Base-by-base conservation (phyloP, 2,888 invertebrate species). In the Trimorus sp. region DNA sequence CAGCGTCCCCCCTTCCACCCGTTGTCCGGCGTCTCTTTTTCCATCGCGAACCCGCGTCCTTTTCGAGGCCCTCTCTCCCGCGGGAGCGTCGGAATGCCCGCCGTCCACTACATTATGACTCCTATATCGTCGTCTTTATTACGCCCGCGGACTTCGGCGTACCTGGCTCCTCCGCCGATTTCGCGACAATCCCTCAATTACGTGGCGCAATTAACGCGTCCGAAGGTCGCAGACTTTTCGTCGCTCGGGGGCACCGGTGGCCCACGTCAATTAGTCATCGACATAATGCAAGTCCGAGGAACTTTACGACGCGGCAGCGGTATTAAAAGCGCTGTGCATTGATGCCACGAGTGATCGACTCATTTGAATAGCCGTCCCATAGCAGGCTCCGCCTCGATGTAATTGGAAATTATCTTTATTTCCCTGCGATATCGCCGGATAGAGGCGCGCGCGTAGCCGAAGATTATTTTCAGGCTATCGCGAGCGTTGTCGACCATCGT, bases 91-190 rank as follows among this genome's bases (percentile, higher is more conserved):
- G 90, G 90, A 90, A 90, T 90, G 90, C 88, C 86, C 88, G 89
- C 88, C 88, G 88, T 89, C 89, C 88, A 89, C 88, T 91, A 91
- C 89, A 89, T 91, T 91, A 91, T 89, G 90, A 90, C 89, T 89
- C 89, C 87, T 91, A 91, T 90, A 91, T 91, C 89, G 90, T 87
- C 89, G 89, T 91, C 90, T 91, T 91, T 91, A 91, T 91, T 91
- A 90, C 60, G 65, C 63, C 38, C 75, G 68, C 65, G 59, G 49
- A 78, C 49, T 48, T 56, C 48, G 60, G 53, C 53, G 54, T 66
- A 73, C 48, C 53, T 78, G 51, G 14, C 66, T 42, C 63, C 54
- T 48, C 58, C 49, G 37, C n/a, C 65, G 7, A 26, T 53, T 53
- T 53, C 37, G 15, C n/a, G 63, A 38, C 36, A 48, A 60, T 65